Base-by-base conservation (phyloP, 2,888 invertebrate genomes). In the Eristalis pertinax region DNA sequence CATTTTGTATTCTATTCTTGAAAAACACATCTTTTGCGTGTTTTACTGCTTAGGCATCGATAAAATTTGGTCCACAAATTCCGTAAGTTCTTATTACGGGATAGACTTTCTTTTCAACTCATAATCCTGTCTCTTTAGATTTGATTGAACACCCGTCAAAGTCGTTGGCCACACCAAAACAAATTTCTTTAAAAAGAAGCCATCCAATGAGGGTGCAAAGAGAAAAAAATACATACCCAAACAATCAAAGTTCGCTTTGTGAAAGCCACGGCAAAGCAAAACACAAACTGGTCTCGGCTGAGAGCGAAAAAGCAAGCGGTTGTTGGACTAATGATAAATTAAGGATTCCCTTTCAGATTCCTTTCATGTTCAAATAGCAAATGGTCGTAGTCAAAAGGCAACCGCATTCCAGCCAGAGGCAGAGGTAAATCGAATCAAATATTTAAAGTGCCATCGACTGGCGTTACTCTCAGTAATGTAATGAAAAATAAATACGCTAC, bases 291-390 rank as follows among this genome's bases (percentile, higher is more conserved):
- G n/a, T 5, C 50, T 50, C 19, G n/a, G 0, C 19, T 50, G 50
- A 19, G 50, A 19, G 19, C 50, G 50, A 50, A 19, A 7, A 2
- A 50, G 8, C 50, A 2, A 50, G 8, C 50, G 19, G 19, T 50
- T 50, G 50, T 19, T 50, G 50, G 50, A 50, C 50, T 50, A 19
- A 50, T 50, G 50, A 50, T 60, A 68, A 68, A 68, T 76, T 60
- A 62, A 24, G n/a, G 38, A 60, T 32, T 76, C 43, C 24, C 41
- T 62, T 32, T 43, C 67, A 62, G 22, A 62, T 13, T 43, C 22
- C 35, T 35, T 62, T 76, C 15, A 4, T 32, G 24, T 22, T 13
- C 32, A 62, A 38, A 62, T 41, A 41, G 38, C 19, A 62, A 19
- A 43, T n/a, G 29, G 22, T 13, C 29, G 19, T 26, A 63, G 63